Evolutionary conservation across 2,797 vertebrate genomes (phyloP).

Genomic region (Mus spretus): DNA sequence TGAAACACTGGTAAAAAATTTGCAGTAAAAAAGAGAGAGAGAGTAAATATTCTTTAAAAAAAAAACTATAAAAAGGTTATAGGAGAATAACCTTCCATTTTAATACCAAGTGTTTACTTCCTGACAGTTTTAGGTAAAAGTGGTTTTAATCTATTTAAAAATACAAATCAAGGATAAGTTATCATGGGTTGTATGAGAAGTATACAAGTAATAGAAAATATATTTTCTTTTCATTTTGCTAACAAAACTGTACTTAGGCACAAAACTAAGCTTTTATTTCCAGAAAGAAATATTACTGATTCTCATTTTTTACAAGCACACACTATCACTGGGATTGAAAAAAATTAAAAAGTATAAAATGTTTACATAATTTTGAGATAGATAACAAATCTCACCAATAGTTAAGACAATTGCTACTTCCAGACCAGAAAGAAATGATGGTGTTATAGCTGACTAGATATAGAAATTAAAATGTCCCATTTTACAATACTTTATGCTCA

Average conservation of each 20-base stretch:
- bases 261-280: conserved; percentile 65
- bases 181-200: conserved; percentile 76
- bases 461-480: conserved; percentile 25
- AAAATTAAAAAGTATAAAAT: conserved; percentile 73
- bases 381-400: conserved; percentile 61
- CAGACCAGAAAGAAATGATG: conserved; percentile 10
- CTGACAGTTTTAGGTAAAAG: conserved; percentile 79
- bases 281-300: conserved; percentile 46
- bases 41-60: conserved; percentile 79
- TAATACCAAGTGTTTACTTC: conserved; percentile 85
- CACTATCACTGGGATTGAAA: conserved; percentile 55
- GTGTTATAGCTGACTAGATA: conserved; percentile 43
- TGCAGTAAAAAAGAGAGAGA: conserved; percentile 46
- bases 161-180: conserved; percentile 85
- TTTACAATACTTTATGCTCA: conserved; percentile 36
- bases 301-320: conserved; percentile 44
- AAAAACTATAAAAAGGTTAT: conserved; percentile 67
- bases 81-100: conserved; percentile 84
- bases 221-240: conserved; percentile 50
- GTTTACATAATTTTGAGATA: conserved; percentile 46
- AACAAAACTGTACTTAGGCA: conserved; percentile 69
- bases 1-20: conserved; percentile 63
- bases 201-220: background rate
- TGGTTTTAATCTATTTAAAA: conserved; percentile 80
- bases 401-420: conserved; percentile 59